Evolutionary conservation across 1,140 invertebrate genomes (phyloP), one percentile per base, ranked within the genome.

Genomic region (Diachasmimorpha longicaudata): DNA sequence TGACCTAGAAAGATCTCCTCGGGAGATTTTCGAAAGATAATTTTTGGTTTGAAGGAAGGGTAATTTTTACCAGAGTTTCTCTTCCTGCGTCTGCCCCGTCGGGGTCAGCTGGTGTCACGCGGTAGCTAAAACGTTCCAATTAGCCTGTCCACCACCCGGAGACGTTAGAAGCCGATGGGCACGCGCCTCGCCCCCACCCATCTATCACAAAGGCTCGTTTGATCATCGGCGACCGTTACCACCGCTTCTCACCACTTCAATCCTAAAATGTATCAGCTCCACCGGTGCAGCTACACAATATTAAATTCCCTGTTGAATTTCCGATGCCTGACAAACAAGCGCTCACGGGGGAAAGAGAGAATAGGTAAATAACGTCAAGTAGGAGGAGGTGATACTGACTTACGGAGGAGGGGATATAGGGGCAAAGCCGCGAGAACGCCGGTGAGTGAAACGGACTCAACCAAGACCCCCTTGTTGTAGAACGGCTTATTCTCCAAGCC

Each of bases 401-500:
- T 6, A 37, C 11, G 37, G 63, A 44, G 25, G 55, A 66, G 31
- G 63, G 42, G 55, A 37, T 68, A 68, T 11, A 10, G 36, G 23
- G 36, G 52, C 23, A 21, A 66, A 31, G 31, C 10, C 19, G 14
- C 71, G 44, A 31, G 48, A 16, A 68, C 13, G 31, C 66, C 16
- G 31, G 31, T 37, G 36, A 68, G 66, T 39, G 36, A 39, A 68
- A 68, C 66, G 66, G 66, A 68, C 66, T 68, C 31, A 52, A 46
- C 44, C 44, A 36, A 36, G 25, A n/a, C 66, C 66, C 66, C 66
- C 66, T 68, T 68, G 36, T 68, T 68, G 25, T 68, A 68, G 14
- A 36, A 66, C 63, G 25, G 25, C 36, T 68, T 37, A 68, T 68
- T 68, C 66, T 37, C 25, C 42, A 55, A 52, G 85, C 80, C 86